Base-by-base conservation (phyloP, 2,113 vertebrate species). In the Uria lomvia region DNA sequence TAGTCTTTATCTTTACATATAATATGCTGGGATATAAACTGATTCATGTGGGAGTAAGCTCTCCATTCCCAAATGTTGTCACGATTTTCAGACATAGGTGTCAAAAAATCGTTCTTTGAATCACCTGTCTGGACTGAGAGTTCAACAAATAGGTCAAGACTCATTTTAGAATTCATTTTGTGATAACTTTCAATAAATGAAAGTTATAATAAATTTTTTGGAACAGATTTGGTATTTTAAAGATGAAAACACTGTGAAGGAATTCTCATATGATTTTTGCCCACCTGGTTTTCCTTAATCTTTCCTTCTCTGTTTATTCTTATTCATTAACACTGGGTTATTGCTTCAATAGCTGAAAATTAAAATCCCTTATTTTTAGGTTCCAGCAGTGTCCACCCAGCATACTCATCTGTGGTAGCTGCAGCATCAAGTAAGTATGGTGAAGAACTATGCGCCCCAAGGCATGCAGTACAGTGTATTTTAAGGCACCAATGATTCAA, bases 361-460 rank as follows among this genome's bases (percentile, higher is more conserved):
- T 5, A 79, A 93, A 88, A 92, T 94, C 8, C 88, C 42, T 78
- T 85, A 6, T 82, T 93, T 97, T 82, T 90, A 98, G 99, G 98
- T 87, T 95, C 96, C 50, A 97, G 95, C 97, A 98, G 96, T 80
- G 96, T 98, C 95, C 98, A 99, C 90, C 99, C 99, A 60, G 99
- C 98, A 18, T 98, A 99, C 32, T 97, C 98, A 93, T 98, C 98
- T 65, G 97, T 98, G 93, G 97, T 96, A 78, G 98, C 98, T 87
- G 97, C 94, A 74, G 97, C 98, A 82, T 97, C 99, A 97, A 98
- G 99, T 99, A 99, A 99, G 99, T 99, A 86, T 62, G 94, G 81
- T 88, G 71, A 76, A 90, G 49, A 88, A 82, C 7, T 40, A 81
- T 68, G 42, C 76, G 71, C 74, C 74, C 85, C 75, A 47, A 91